phyloP scores from a whole-genome alignment of 1,140 invertebrate genomes.

The Anagrus nilaparvatae region DNA sequence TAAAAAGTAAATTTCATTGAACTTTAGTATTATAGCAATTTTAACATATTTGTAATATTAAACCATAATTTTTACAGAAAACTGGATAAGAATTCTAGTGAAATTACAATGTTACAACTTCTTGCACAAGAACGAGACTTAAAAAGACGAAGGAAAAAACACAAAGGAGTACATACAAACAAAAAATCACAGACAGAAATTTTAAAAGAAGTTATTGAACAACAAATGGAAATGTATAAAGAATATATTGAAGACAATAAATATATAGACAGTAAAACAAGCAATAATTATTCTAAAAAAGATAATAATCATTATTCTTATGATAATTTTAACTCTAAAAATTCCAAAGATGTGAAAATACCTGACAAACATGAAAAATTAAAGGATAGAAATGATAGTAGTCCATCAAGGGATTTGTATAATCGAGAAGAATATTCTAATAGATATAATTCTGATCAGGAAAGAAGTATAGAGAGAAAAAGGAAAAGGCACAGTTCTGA shows the following conservation, averaged over 20 bases:
- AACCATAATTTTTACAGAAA: constrained; percentile 20
- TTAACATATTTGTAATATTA: constrained; percentile 9
- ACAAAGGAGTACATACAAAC: constrained; percentile 53
- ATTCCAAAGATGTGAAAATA: constrained; percentile 1
- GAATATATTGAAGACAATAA: constrained; percentile 26
- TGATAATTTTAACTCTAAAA: not conserved
- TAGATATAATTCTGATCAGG: not conserved
- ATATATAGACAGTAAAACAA: not conserved
- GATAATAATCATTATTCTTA: constrained; percentile 1
- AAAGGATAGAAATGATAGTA: constrained; percentile 9
- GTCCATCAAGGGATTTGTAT: constrained; percentile 3
- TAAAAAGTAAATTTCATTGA: constrained; percentile 24
- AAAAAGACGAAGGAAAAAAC: constrained; percentile 50
- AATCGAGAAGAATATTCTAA: constrained; percentile 4
- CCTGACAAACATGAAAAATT: not conserved
- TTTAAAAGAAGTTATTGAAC: constrained; percentile 50
- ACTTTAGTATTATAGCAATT: constrained; percentile 8
- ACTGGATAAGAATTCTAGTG: constrained; percentile 17
- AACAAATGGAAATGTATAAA: constrained; percentile 44
- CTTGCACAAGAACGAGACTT: constrained; percentile 50
- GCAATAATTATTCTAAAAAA: not conserved
- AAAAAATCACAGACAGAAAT: constrained; percentile 52
- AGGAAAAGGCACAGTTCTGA: not conserved
- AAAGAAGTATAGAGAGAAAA: not conserved
- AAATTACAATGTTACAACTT: constrained; percentile 40